Conservation (phyloP, 2,113 vertebrate genomes). For the Tinamus guttatus region DNA sequence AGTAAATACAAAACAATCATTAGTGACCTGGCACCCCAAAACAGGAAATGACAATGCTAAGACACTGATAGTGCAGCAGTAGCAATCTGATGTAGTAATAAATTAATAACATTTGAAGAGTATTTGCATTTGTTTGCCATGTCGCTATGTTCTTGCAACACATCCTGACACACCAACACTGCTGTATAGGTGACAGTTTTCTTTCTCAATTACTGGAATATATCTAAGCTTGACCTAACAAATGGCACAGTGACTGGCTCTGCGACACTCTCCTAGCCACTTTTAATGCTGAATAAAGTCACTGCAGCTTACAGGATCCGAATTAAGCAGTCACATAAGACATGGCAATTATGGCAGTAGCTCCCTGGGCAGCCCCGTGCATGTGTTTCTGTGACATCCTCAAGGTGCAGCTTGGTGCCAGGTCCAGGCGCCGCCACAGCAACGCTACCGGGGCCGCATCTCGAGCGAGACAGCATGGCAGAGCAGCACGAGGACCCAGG, state of each 20-base stretch:
- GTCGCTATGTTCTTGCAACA: not conserved
- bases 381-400: fast-evolving
- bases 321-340: fast-evolving
- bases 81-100: not conserved
- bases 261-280: not conserved
- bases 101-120: not conserved
- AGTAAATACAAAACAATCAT: not conserved
- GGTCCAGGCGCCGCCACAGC: not conserved
- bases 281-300: fast-evolving
- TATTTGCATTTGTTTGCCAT: not conserved
- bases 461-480: too few relatives aligned
- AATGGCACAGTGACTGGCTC: not conserved
- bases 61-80: not conserved
- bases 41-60: constrained; percentile 34
- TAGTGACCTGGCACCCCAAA: not conserved
- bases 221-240: not conserved
- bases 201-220: not conserved
- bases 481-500: too few relatives aligned
- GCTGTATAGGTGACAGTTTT: not conserved
- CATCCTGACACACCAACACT: not conserved
- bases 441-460: too few relatives aligned
- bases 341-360: fast-evolving
- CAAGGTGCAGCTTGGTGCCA: fast-evolving
- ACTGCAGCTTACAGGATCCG: fast-evolving
- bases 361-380: fast-evolving